Base-by-base conservation (phyloP, 2,888 invertebrate genomes). In the Stenodera caucasica region DNA sequence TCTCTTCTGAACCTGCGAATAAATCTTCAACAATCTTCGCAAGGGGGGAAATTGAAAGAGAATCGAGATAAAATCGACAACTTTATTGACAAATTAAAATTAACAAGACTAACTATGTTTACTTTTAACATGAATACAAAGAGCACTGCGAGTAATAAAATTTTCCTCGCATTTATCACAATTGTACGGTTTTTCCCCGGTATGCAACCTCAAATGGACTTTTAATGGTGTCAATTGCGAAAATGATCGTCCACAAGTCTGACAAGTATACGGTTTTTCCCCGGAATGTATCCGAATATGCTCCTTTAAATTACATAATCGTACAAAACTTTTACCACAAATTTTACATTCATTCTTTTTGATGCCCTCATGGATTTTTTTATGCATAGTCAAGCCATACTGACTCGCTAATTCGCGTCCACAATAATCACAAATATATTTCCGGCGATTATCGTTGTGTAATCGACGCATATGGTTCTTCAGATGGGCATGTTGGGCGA, bases 271-370 rank as follows among this genome's bases (percentile, higher is more conserved):
- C 2, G 78, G 79, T 53, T 72, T 67, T 23, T 79, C 79, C 14
- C 80, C 79, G 0, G 80, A 80, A 58, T 81, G 80, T 1, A 72
- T 73, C 30, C 77, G 68, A 58, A 76, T 73, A 57, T 78, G 77
- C 52, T 74, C 72, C 6, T 72, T 70, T 49, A 77, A 55, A 2
- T 70, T 66, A 3, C 69, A 70, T 49, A 73, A 75, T 51, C 70
- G 72, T 55, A 82, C 83, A 76, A 85, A 85, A 0, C 83, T 83
- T 70, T 85, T 85, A 49, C 84, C 72, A 52, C 77, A 77, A 0
- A 69, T 65, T 12, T 62, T 64, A 57, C 76, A 76, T 11, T 60
- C 58, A 35, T 73, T 70, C 0, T 74, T 74, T 32, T 72, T 72
- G 15, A 72, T 68, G 0, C 73, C 73, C 1, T 72, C 72, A 53